These are phyloP conservation scores for Microtus pennsylvanicus DNA, from an alignment of 2,113 vertebrate genomes.

Conservation along the genomic window DNA sequence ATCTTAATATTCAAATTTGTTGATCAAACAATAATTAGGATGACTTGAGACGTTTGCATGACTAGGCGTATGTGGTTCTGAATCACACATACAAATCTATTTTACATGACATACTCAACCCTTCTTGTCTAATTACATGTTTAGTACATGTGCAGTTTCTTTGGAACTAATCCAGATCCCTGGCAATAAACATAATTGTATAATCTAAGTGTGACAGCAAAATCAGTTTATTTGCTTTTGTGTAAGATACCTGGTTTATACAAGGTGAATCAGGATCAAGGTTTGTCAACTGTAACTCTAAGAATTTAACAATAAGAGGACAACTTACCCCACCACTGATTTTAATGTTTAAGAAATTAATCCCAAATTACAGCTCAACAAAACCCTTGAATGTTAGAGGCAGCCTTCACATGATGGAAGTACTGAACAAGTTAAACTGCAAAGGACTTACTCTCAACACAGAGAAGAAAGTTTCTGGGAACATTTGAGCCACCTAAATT, in stretches of 20 bases:
- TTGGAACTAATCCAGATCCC: not conserved
- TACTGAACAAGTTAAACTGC: not conserved
- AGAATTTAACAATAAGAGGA: not conserved
- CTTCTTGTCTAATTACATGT: not conserved
- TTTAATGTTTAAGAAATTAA: not conserved
- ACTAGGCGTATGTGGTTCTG: not conserved
- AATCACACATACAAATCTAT: not conserved
- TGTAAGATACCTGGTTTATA: not conserved
- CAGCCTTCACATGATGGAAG: fast-evolving
- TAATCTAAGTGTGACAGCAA: not conserved
- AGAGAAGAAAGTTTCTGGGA: not conserved
- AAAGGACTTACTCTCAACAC: not conserved
- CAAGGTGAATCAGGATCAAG: not conserved
- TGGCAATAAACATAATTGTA: not conserved
- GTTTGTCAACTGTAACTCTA: not conserved
- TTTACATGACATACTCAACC: not conserved
- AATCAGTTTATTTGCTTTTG: not conserved
- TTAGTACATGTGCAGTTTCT: not conserved
- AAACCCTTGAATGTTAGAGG: not conserved
- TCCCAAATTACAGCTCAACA: not conserved
- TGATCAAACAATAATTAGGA: not conserved
- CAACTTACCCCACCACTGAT: too few species aligned
- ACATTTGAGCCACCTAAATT: not conserved
- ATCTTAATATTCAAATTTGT: not conserved
- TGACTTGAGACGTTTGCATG: not conserved